Percentiles rank a stretch among this genome's conserved stretches.
phyloP scores from a whole-genome alignment of 2,797 vertebrate genomes.

The Leptodactylus fallax region DNA sequence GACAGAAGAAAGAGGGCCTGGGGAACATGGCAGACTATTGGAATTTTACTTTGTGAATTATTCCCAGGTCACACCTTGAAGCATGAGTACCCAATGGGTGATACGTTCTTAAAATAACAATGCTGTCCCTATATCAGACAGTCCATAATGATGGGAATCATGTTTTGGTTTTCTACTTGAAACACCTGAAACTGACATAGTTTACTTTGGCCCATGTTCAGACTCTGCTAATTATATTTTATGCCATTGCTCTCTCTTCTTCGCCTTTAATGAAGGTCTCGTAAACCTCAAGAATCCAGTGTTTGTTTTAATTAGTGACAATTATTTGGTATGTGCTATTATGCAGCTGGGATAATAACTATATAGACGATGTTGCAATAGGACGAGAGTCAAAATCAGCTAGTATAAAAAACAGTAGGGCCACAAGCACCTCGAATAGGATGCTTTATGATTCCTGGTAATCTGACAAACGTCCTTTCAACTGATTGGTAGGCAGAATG shows the following conservation, averaged over 20 bases:
- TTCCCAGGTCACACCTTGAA: background rate
- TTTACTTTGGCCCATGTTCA: conserved; percentile 75
- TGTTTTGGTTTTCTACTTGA: conserved; percentile 68
- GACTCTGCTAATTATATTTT: conserved; percentile 79
- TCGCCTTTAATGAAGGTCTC: conserved; percentile 65
- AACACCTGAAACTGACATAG: conserved; percentile 71
- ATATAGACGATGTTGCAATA: conserved; percentile 17
- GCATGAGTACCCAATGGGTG: background rate
- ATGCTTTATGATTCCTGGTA: background rate
- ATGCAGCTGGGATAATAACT: background rate
- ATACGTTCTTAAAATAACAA: background rate
- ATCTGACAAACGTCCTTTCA: background rate
- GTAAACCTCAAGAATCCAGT: conserved; percentile 73
- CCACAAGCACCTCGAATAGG: background rate
- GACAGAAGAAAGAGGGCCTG: too few relatives aligned
- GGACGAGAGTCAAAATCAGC: conserved; percentile 58
- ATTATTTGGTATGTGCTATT: conserved; percentile 67
- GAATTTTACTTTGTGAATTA: background rate
- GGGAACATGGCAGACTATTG: background rate
- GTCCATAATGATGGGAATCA: conserved; percentile 66
- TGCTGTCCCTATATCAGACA: background rate
- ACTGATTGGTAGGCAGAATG: too few relatives aligned
- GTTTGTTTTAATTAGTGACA: conserved; percentile 75
- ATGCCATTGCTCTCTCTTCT: conserved; percentile 66
- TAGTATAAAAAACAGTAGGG: background rate